Base-by-base conservation (phyloP, 2,113 vertebrate genomes). In the Seriola quinqueradiata region DNA sequence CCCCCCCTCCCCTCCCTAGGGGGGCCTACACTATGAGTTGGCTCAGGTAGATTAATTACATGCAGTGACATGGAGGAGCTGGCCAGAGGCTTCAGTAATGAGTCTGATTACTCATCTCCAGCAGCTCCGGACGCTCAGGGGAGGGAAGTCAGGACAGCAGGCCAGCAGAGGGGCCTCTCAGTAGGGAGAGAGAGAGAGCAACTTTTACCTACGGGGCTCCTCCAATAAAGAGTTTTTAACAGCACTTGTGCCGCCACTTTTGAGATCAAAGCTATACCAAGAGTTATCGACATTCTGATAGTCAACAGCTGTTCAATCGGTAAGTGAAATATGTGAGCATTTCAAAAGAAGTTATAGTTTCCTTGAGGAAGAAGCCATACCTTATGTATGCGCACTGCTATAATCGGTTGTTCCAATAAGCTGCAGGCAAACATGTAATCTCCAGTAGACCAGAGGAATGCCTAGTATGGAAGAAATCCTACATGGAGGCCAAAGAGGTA, bases 71-170 rank as follows among this genome's bases (percentile, higher is more conserved):
- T 83, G 77, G 81, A 93, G 87, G 79, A 90, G 85, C 89, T 88
- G 87, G 89, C 91, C 91, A 89, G 84, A 90, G 92, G 92, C 91
- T 91, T 80, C 86, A 78, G 87, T 94, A 94, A 94, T 94, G 93
- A 93, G 90, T 92, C 91, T 93, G 91, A 93, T 94, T 92, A 93
- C 91, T 94, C 93, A 94, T 94, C 88, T 93, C 88, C 88, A 91
- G 89, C 89, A 89, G 90, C 85, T 89, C 64, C 16, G 38, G 85
- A 86, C 10, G 36, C 87, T 91, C 84, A 74, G 82, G 90, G 90
- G 88, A 88, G 90, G 84, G 32, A 78, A 77, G 84, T 71, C 77
- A 60, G 87, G 89, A 85, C 61, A 71, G 76, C 76, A 52, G 86
- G 89, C 87, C 83, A 84, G 82, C 70, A 73, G 42, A 87, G 86